A percentile compares a stretch with the other conserved stretches of the same genome.
Evolutionary conservation across 2,797 vertebrate genomes (phyloP).

Genomic region (Ceyx erithaca): DNA sequence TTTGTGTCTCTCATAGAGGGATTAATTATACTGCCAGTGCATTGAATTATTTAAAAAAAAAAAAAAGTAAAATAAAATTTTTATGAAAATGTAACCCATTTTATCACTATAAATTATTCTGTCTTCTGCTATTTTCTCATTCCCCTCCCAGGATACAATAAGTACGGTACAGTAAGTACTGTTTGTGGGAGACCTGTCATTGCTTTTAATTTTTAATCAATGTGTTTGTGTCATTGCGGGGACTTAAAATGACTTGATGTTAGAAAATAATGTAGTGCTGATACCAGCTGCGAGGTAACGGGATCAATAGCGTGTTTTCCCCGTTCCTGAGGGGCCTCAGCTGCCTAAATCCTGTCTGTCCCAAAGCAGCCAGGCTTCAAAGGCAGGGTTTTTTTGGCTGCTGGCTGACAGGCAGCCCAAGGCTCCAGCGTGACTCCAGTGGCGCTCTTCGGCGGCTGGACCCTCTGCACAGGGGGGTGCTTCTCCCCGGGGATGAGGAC

Average conservation of each 20-base stretch:
- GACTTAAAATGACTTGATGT: not conserved
- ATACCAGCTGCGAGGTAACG: not conserved
- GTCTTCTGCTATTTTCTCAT: constrained; percentile 57
- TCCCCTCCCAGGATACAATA: constrained; percentile 4
- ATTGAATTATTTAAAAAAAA: constrained; percentile 84
- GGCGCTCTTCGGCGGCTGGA: rapidly evolving
- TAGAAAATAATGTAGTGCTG: constrained; percentile 12
- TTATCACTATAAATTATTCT: constrained; percentile 72
- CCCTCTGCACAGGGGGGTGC: not conserved
- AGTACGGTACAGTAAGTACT: constrained; percentile 39
- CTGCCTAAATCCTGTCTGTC: not conserved
- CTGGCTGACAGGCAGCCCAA: not conserved
- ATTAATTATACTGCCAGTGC: constrained; percentile 83
- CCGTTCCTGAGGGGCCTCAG: not conserved
- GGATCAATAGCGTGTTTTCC: not conserved
- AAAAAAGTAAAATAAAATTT: constrained; percentile 84
- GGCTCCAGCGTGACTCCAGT: rapidly evolving
- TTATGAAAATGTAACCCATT: constrained; percentile 79
- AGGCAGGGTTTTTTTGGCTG: not conserved
- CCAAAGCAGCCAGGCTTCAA: not conserved
- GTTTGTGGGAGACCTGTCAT: constrained; percentile 44
- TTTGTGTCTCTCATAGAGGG: constrained; percentile 81
- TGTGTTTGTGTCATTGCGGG: constrained; percentile 6
- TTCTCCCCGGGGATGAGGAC: not conserved
- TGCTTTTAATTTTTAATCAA: constrained; percentile 69